Percentiles rank a stretch among this genome's conserved stretches.
These are phyloP conservation scores for Panopea generosa DNA, from an alignment of 2,888 invertebrate genomes.

Conservation along the genomic window DNA sequence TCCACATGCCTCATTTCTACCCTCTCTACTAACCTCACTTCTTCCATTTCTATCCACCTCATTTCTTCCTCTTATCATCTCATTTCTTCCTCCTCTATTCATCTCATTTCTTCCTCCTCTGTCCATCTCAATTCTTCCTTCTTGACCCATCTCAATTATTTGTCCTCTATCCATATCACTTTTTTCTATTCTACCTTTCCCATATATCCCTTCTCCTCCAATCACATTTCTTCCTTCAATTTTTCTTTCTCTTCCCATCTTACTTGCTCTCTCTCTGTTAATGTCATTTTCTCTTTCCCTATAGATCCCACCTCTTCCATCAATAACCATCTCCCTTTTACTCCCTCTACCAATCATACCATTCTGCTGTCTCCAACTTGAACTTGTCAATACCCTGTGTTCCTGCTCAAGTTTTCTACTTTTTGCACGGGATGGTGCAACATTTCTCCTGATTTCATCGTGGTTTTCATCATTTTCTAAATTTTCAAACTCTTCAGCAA, in stretches of 20 bases:
- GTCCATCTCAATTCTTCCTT: background rate
- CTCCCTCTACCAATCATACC: too few species aligned
- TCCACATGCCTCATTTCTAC: background rate
- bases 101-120: background rate
- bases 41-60: too few species aligned
- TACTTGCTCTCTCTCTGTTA: conserved; percentile 6
- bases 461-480: too few species aligned
- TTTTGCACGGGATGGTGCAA: too few species aligned
- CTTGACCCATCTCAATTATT: background rate
- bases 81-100: background rate
- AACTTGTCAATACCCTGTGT: too few species aligned
- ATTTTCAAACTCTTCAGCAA: too few species aligned
- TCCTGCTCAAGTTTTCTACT: too few species aligned
- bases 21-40: background rate
- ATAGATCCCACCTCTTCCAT: too few species aligned
- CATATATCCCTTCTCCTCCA: background rate
- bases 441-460: too few species aligned
- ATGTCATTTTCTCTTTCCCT: too few species aligned
- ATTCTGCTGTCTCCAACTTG: too few species aligned
- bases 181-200: background rate
- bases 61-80: background rate
- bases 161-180: background rate
- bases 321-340: too few species aligned
- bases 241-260: background rate
- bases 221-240: background rate